Evolutionary conservation across 2,888 invertebrate species (phyloP), one percentile per base, ranked within the genome.

Genomic region (Tortrix viridana): DNA sequence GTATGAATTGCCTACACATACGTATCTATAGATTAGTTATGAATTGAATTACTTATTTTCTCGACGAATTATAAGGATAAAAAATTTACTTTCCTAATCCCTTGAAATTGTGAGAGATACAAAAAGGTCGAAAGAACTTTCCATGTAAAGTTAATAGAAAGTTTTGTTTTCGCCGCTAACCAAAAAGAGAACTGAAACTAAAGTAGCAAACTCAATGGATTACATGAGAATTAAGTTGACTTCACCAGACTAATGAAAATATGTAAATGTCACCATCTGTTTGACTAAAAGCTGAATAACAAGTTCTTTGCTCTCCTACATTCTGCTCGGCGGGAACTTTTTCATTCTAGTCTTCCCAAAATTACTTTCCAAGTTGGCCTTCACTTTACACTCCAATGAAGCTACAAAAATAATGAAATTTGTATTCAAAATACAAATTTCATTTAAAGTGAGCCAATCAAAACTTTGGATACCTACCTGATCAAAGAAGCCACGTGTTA

Each of bases 341-440:
- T 78, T 77, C 66, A 58, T 60, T 65, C 65, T 71, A 71, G 38
- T 67, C 64, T 48, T 53, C 68, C 66, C 71, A 59, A 77, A 80
- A 83, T 83, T 76, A 81, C 77, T 81, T 83, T 70, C 67, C 62
- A 75, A 81, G 77, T 79, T 76, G 72, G 74, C 77, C 84, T 79
- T 81, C 81, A 84, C 83, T 85, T 85, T 82, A 81, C 84, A 85
- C 84, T 80, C 81, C 79, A 82, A 79, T 82, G 79, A 76, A 75
- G 78, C 71, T 71, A 67, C 69, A 75, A 71, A 73, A 81, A 82
- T 74, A 81, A 79, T 76, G 75, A 80, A 32, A 32, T 32, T 32
- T 32, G 32, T 32, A 32, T 32, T 32, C 32, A 32, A 32, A 32
- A 84, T 80, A 80, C 81, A 79, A 84, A 83, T 81, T 83, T 74